Evolutionary conservation across 2,888 invertebrate species (phyloP).

Genomic region (Conops quadrifasciatus): DNA sequence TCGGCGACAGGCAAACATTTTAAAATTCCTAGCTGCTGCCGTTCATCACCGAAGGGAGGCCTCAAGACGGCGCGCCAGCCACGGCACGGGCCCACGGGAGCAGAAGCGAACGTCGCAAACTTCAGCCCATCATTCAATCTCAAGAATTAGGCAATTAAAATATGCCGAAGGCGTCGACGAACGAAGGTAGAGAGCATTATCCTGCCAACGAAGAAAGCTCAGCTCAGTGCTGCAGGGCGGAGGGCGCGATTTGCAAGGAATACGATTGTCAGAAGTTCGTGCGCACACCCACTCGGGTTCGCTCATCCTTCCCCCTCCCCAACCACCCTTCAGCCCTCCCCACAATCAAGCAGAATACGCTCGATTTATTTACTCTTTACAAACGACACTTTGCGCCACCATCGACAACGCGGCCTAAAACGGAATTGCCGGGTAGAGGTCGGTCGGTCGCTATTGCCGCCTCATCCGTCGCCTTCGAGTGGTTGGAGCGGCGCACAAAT

Average conservation of each 20-base stretch:
- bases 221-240: too few species aligned
- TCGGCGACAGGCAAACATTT: conserved; percentile 55
- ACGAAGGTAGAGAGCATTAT: conserved; percentile 18
- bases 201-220: conserved; percentile 45
- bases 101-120: conserved; percentile 28
- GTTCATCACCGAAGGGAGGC: conserved; percentile 55
- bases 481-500: conserved; percentile 23
- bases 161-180: conserved; percentile 61
- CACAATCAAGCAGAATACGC: conserved; percentile 14
- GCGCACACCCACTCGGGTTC: background rate
- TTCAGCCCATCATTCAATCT: conserved; percentile 60
- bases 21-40: conserved; percentile 55
- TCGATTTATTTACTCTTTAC: conserved; percentile 46
- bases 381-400: conserved; percentile 44
- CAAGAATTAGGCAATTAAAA: conserved; percentile 66
- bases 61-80: conserved; percentile 33
- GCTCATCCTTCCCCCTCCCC: background rate
- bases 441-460: conserved; percentile 27
- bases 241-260: too few species aligned
- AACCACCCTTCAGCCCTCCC: background rate
- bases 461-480: conserved; percentile 21
- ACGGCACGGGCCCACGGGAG: conserved; percentile 40
- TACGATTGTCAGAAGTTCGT: too few species aligned
- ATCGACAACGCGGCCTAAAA: conserved; percentile 21
- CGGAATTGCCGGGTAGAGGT: conserved; percentile 16